These are phyloP conservation scores for Frankliniella intonsa DNA, from an alignment of 2,888 invertebrate genomes.

Conservation along the genomic window DNA sequence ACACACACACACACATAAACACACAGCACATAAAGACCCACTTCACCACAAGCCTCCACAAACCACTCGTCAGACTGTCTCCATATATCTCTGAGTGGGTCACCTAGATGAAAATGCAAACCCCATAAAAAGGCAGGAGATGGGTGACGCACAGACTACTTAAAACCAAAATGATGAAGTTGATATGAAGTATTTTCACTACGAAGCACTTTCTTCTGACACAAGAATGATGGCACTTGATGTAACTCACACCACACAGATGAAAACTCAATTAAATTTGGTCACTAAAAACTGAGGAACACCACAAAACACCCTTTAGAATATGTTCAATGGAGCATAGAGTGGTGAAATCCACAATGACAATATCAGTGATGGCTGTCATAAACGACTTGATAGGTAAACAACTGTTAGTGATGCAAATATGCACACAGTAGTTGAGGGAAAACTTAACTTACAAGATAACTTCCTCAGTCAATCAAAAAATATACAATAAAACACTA, in stretches of 20 bases:
- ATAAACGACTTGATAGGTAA: background rate
- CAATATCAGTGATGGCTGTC: background rate
- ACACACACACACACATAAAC: background rate
- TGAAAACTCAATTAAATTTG: background rate
- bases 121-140: too few relatives aligned
- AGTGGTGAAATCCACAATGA: background rate
- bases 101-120: too few relatives aligned
- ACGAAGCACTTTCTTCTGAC: too few relatives aligned
- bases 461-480: constrained; percentile 9
- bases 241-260: too few relatives aligned
- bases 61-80: background rate
- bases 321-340: constrained; percentile 7
- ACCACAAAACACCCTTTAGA: background rate
- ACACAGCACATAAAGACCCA: background rate
- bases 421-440: background rate
- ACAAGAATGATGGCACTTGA: too few relatives aligned
- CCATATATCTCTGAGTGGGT: background rate
- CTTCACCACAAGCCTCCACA: background rate
- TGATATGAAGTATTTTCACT: too few relatives aligned
- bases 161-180: too few relatives aligned
- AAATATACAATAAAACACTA: constrained; percentile 22
- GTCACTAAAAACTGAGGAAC: background rate
- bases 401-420: background rate
- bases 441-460: background rate
- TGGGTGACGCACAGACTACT: too few relatives aligned